These are phyloP conservation scores for Poeciliopsis presidionis DNA, from an alignment of 2,797 vertebrate genomes.

Conservation along the genomic window DNA sequence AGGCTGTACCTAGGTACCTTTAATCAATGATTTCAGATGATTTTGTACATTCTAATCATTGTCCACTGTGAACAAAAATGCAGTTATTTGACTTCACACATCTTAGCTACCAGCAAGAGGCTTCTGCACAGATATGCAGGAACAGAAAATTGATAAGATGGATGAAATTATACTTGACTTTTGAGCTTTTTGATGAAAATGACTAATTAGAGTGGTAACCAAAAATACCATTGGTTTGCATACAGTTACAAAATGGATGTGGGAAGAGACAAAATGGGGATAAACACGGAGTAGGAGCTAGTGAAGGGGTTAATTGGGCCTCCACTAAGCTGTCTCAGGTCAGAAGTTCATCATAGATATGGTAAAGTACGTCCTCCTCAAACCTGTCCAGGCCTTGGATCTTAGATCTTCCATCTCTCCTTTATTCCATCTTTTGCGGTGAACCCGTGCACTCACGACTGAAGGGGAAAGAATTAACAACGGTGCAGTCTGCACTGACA, in stretches of 20 bases:
- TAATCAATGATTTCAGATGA: neutral
- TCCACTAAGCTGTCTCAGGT: neutral
- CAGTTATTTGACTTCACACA: neutral
- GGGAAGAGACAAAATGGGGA: neutral
- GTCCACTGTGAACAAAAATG: neutral
- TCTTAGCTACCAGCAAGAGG: neutral
- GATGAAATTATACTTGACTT: neutral
- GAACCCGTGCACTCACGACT: conserved; percentile 64
- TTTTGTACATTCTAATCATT: neutral
- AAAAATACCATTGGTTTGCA: neutral
- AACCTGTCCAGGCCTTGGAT: conserved; percentile 14
- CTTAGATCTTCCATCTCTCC: conserved; percentile 52
- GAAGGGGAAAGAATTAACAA: conserved; percentile 72
- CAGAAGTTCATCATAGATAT: conserved; percentile 23
- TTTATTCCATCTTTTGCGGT: conserved; percentile 62
- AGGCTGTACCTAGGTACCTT: neutral
- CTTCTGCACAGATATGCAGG: neutral
- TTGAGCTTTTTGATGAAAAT: neutral
- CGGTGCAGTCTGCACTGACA: conserved; percentile 66
- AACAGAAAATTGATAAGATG: neutral
- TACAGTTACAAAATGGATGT: neutral
- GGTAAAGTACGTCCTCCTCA: conserved; percentile 32
- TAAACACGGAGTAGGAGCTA: neutral
- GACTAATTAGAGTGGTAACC: neutral
- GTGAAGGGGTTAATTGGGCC: neutral